Evolutionary conservation across 2,797 vertebrate genomes (phyloP).

Genomic region (Amniataba percoides): DNA sequence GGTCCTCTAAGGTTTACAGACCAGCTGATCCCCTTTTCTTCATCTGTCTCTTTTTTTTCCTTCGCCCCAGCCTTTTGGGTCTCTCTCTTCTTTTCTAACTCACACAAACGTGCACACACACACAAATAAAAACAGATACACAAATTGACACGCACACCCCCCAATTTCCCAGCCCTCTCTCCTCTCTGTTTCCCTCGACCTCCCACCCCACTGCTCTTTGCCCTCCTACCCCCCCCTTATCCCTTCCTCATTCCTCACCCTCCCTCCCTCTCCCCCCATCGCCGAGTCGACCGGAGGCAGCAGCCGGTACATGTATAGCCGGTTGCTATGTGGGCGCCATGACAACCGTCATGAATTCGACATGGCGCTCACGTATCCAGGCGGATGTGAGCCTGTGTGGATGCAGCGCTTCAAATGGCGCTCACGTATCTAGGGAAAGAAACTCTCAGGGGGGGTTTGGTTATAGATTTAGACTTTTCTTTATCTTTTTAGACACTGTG

Average conservation of each 20-base stretch:
- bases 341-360: conserved; percentile 86
- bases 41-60: conserved; percentile 22
- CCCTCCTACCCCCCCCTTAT: conserved; percentile 34
- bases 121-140: conserved; percentile 34
- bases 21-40: conserved; percentile 72
- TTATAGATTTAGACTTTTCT: conserved; percentile 60
- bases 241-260: conserved; percentile 2
- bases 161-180: conserved; percentile 64
- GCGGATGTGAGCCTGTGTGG: conserved; percentile 81
- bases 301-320: conserved; percentile 77
- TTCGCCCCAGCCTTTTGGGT: conserved; percentile 24
- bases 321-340: conserved; percentile 87
- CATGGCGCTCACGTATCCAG: conserved; percentile 85
- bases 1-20: conserved; percentile 53
- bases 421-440: conserved; percentile 77
- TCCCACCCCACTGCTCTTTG: conserved; percentile 41
- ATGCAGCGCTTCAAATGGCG: conserved; percentile 77
- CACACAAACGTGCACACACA: conserved; percentile 35
- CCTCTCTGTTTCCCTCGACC: conserved; percentile 46
- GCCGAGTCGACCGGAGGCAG: conserved; percentile 81
- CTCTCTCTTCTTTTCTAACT: conserved; percentile 35
- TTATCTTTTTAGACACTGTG: conserved; percentile 39
- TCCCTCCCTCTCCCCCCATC: background rate
- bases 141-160: conserved; percentile 53
- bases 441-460: conserved; percentile 62